Conservation (phyloP, 2,797 vertebrate genomes). For the Sebastes steindachneri region DNA sequence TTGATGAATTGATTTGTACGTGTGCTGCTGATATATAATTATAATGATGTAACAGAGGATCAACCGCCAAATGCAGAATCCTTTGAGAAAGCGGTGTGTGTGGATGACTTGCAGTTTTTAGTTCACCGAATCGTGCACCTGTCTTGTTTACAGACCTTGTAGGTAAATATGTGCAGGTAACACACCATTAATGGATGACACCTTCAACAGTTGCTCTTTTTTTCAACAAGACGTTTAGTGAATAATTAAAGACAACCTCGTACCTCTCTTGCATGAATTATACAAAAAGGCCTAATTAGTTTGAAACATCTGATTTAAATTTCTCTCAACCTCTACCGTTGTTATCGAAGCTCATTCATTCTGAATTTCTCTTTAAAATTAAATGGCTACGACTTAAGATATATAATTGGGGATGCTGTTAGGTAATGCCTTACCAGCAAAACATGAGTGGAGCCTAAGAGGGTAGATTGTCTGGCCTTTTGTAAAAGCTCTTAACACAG, state of each 20-base stretch:
- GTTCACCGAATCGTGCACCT: slow-evolving; percentile 39
- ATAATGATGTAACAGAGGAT: slow-evolving; percentile 45
- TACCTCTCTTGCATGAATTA: slow-evolving; percentile 34
- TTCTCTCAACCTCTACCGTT: neutral
- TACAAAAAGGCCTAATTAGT: slow-evolving; percentile 23
- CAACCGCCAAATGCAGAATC: slow-evolving; percentile 36
- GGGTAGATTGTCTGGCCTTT: neutral
- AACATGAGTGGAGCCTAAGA: neutral
- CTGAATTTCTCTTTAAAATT: neutral
- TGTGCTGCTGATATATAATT: slow-evolving; percentile 53
- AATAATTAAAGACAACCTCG: slow-evolving; percentile 38
- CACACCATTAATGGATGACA: slow-evolving; percentile 14
- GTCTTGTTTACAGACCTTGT: slow-evolving; percentile 39
- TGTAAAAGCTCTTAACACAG: neutral
- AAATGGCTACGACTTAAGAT: neutral
- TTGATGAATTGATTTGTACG: slow-evolving; percentile 52
- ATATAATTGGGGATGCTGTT: neutral
- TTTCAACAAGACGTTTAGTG: slow-evolving; percentile 8
- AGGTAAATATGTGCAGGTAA: neutral
- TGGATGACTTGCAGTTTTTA: slow-evolving; percentile 28
- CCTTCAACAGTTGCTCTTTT: slow-evolving; percentile 11
- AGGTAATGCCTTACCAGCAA: neutral
- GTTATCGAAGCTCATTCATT: neutral
- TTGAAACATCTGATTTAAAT: slow-evolving; percentile 4
- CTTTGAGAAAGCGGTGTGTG: slow-evolving; percentile 8